Conservation (phyloP, 1,140 invertebrate genomes). For the Lepidotrigona ventralis region DNA sequence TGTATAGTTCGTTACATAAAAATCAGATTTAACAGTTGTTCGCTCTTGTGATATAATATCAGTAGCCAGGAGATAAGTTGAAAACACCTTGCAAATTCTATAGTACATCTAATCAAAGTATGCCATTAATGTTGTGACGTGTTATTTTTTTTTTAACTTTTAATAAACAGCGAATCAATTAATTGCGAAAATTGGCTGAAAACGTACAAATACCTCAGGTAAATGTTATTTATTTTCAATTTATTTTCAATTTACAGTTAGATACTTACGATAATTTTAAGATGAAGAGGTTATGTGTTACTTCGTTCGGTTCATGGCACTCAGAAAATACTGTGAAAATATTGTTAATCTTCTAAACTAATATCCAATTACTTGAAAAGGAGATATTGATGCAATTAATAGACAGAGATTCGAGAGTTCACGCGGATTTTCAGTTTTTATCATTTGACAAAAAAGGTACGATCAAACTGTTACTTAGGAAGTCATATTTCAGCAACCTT, state of each 20-base stretch:
- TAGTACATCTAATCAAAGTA: conserved; percentile 57
- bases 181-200: conserved; percentile 46
- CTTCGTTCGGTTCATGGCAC: conserved; percentile 1
- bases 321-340: background rate
- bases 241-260: background rate
- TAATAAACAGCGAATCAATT: conserved; percentile 45
- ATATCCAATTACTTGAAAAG: background rate
- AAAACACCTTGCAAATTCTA: conserved; percentile 38
- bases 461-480: background rate
- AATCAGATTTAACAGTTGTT: conserved; percentile 10
- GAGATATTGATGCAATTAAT: background rate
- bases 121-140: conserved; percentile 78
- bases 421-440: background rate
- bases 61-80: conserved; percentile 11
- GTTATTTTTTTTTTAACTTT: conserved; percentile 72
- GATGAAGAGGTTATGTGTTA: conserved; percentile 49
- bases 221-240: conserved; percentile 34
- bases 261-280: background rate
- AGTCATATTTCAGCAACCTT: conserved; percentile 25
- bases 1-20: conserved; percentile 32
- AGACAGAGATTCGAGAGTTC: background rate
- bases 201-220: conserved; percentile 61
- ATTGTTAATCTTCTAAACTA: background rate
- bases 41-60: background rate
- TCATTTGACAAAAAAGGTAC: background rate